Conservation (phyloP, 1,140 invertebrate genomes). For the Parapsyche elsis region DNA sequence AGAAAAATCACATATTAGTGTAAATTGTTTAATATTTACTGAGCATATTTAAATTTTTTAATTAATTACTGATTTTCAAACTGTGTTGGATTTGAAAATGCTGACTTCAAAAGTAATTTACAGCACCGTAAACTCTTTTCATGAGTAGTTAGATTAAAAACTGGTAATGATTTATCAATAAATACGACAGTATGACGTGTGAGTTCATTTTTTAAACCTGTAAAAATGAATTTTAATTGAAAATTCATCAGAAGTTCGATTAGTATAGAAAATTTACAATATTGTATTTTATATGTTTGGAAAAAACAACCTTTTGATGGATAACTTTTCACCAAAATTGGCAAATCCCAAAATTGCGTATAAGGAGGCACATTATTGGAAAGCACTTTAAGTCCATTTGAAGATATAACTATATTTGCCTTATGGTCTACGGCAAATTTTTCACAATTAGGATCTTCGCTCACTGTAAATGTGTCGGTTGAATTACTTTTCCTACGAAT, state of each 20-base stretch:
- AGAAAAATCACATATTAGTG: background rate
- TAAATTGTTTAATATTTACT: background rate
- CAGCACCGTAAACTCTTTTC: conserved; percentile 61
- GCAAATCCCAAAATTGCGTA: conserved; percentile 62
- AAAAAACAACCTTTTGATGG: conserved; percentile 16
- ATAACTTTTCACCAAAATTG: conserved; percentile 61
- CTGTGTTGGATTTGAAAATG: background rate
- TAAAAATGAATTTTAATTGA: background rate
- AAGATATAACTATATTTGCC: conserved; percentile 65
- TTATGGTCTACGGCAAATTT: conserved; percentile 58
- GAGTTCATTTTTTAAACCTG: background rate
- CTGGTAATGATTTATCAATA: conserved; percentile 64
- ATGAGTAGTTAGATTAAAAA: conserved; percentile 55
- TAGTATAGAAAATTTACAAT: conserved; percentile 55
- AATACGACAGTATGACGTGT: conserved; percentile 59
- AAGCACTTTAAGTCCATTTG: conserved; percentile 63
- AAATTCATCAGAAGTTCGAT: too few species aligned
- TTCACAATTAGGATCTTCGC: conserved; percentile 62
- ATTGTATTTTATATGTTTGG: conserved; percentile 40
- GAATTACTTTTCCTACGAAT: background rate
- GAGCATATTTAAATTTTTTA: too few species aligned
- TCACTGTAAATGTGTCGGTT: conserved; percentile 57
- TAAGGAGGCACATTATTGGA: conserved; percentile 59
- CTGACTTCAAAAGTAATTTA: conserved; percentile 61
- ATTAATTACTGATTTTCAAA: background rate